phyloP scores from a whole-genome alignment of 2,888 invertebrate species.

The Gari tellinella region DNA sequence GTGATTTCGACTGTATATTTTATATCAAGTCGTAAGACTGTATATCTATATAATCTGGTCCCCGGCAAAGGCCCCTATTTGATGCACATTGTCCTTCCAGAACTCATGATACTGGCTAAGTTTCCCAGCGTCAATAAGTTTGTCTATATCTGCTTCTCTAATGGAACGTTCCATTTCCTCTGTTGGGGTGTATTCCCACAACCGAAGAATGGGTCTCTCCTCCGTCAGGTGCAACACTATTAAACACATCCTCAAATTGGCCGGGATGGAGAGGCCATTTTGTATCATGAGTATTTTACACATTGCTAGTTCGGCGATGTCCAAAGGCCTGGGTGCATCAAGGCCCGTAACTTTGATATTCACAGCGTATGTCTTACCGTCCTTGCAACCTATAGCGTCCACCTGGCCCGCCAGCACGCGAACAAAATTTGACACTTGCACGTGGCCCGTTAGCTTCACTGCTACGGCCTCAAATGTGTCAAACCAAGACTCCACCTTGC shows the following conservation, averaged over 20 bases:
- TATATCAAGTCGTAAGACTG: not conserved
- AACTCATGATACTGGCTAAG: constrained; percentile 74
- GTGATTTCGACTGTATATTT: too few relatives aligned
- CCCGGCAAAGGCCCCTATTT: constrained; percentile 31
- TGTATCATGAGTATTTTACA: constrained; percentile 75
- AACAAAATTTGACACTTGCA: constrained; percentile 76
- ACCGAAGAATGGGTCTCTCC: constrained; percentile 72
- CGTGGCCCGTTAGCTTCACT: constrained; percentile 73
- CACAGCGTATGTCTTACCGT: constrained; percentile 67
- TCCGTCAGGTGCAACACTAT: constrained; percentile 71
- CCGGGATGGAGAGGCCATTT: constrained; percentile 72
- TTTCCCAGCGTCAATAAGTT: constrained; percentile 75
- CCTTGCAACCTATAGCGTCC: constrained; percentile 66
- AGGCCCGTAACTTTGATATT: constrained; percentile 74
- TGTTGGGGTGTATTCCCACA: constrained; percentile 74
- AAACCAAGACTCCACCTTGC: constrained; percentile 75
- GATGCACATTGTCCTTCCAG: constrained; percentile 72
- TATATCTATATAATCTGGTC: constrained; percentile 44
- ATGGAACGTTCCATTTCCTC: constrained; percentile 74
- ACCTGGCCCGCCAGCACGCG: constrained; percentile 74
- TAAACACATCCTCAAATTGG: constrained; percentile 65
- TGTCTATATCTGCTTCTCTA: constrained; percentile 73
- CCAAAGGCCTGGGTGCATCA: constrained; percentile 74
- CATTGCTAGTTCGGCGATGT: constrained; percentile 75
- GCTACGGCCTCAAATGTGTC: constrained; percentile 74